Evolutionary conservation across 2,797 vertebrate species (phyloP), one percentile per base, ranked within the genome.

Genomic region (Microctenopoma lineatum): DNA sequence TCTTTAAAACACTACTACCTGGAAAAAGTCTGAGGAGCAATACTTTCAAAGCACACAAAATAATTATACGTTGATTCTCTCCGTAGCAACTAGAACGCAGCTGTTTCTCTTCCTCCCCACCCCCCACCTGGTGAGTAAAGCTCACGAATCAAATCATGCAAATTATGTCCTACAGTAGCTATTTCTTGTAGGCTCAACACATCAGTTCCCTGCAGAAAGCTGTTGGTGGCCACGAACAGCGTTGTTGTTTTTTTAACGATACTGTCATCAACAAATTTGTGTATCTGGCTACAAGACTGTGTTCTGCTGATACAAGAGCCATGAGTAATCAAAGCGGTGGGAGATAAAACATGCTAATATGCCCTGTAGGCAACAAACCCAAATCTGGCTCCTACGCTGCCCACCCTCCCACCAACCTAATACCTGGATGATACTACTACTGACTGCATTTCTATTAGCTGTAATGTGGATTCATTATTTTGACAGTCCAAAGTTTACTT

Each of bases 91-190:
- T 56, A 26, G 9, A 60, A 47, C 60, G 38, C 60, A 53, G 67
- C 44, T 54, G 59, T 72, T 25, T 65, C n/a, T 41, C 41, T 59
- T 68, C 42, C 44, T 65, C 44, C n/a, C 55, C 29, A 62, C 72
- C 52, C 47, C n/a, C 55, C 29, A 62, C 72, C 52, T 70, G 62
- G 36, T 80, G 70, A 65, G 70, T 47, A 58, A 67, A 77, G 51
- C 63, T 64, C 67, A 74, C 62, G 74, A 76, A 78, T 75, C 66
- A 59, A 70, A 73, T 70, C 61, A 68, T 71, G 60, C 62, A 77
- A 69, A 70, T 79, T 5, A 73, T 44, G 55, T 66, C 34, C 25
- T 48, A 77, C 57, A 61, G 68, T 51, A 44, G 61, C 51, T 47
- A 32, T 60, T 66, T 72, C 66, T 42, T 54, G 60, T 15, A 34